Percentiles rank a stretch among this genome's conserved stretches.
These are phyloP conservation scores for Autographa pulchrina DNA, from an alignment of 2,888 invertebrate genomes.

Conservation along the genomic window DNA sequence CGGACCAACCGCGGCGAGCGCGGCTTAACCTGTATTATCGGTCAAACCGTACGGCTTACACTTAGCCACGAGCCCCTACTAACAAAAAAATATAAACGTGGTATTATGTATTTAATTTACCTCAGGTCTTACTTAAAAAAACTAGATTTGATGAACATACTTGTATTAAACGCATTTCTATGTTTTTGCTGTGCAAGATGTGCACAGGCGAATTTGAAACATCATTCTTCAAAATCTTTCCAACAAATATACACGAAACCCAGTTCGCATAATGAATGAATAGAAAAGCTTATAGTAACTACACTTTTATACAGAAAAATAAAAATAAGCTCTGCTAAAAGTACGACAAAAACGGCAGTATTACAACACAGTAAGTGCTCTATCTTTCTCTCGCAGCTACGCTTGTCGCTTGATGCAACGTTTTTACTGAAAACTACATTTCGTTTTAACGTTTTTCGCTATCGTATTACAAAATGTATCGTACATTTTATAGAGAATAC, in stretches of 20 bases:
- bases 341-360: background rate
- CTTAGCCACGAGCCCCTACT: no score
- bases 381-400: background rate
- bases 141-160: no score
- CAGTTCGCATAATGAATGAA: background rate
- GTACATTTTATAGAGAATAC: background rate
- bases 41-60: no score
- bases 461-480: background rate
- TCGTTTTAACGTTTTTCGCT: background rate
- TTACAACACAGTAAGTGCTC: constrained; percentile 1
- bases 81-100: no score
- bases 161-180: no score
- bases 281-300: background rate
- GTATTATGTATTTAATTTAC: no score
- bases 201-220: background rate
- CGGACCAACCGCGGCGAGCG: no score
- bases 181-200: no score
- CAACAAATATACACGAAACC: background rate
- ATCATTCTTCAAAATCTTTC: background rate
- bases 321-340: background rate
- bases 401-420: background rate
- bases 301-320: background rate
- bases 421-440: background rate
- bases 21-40: no score
- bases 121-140: no score